Base-by-base conservation (phyloP, 2,888 invertebrate genomes). In the Hydrotaea diabolus region DNA sequence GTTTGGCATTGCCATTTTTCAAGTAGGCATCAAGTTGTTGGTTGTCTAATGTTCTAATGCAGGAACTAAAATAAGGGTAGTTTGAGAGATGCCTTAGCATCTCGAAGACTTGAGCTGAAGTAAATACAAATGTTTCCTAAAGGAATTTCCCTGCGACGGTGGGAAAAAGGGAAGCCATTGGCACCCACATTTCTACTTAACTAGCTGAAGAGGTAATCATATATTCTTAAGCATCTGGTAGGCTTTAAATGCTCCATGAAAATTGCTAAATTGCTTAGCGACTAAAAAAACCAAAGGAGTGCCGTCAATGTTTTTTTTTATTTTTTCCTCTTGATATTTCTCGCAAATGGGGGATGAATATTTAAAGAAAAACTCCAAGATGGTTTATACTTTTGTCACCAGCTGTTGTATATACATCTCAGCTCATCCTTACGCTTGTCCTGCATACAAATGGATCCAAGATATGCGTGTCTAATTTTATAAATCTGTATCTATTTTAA, bases 91-190 rank as follows among this genome's bases (percentile, higher is more conserved):
- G 76, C 73, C 72, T 81, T 57, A 73, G 76, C 76, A 84, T 79
- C 79, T 74, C 62, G 80, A 77, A 59, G 80, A 13, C 71, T 21
- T 43, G 23, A 73, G 72, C 66, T 82, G 81, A 53, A 73, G 74
- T 85, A 77, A 81, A 84, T 83, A 73, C 84, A 76, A 76, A 80
- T 83, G 77, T 75, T 80, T 74, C 84, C 80, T 77, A 13, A 78
- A 81, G 66, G 78, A 76, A 46, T 74, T 80, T 59, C 46, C 43
- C 46, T 55, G 23, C 17, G n/a, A 5, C n/a, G 2, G 17, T 43
- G 46, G 66, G 57, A 31, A 11, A 46, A 19, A 13, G 83, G 19
- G 43, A 72, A 23, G 36, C 39, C 43, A 59, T 59, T 59, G 73
- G 39, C 55, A 57, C 36, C 59, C 46, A 43, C 15, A 66, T 21